A percentile compares a stretch with the other conserved stretches of the same genome.
Conservation (phyloP, 1,140 invertebrate species). For the Drosophila repletoides region DNA sequence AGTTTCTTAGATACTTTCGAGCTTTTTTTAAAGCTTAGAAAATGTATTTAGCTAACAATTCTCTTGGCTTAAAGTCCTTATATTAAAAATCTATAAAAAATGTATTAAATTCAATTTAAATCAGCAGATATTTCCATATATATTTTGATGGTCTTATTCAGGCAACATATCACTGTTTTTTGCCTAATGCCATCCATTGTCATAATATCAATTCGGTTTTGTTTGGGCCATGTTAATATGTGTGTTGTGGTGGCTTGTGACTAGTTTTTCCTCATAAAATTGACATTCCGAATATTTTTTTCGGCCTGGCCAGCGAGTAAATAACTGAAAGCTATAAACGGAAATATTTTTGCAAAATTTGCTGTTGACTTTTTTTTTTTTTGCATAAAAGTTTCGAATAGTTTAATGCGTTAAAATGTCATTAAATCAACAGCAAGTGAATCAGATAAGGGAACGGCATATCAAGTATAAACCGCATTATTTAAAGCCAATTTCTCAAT, state of each 20-base stretch:
- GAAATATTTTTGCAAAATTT: slow-evolving; percentile 25
- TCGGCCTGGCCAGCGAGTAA: slow-evolving; percentile 3
- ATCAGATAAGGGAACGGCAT: slow-evolving; percentile 29
- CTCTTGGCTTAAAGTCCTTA: too few species aligned
- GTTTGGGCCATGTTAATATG: slow-evolving; percentile 39
- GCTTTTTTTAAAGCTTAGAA: too few species aligned
- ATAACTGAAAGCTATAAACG: slow-evolving; percentile 30
- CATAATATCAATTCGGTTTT: slow-evolving; percentile 34
- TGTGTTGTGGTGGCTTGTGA: slow-evolving; percentile 35
- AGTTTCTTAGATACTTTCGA: too few species aligned
- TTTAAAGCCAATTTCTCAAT: slow-evolving; percentile 41
- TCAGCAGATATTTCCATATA: slow-evolving; percentile 1
- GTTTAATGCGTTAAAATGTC: slow-evolving; percentile 48
- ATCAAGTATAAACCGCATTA: slow-evolving; percentile 46
- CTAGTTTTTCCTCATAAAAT: slow-evolving; percentile 21
- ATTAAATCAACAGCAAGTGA: slow-evolving; percentile 33
- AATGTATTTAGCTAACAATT: too few species aligned
- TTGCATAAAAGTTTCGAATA: slow-evolving; percentile 34
- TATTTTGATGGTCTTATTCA: background rate
- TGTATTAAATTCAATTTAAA: background rate
- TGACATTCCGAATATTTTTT: slow-evolving; percentile 18
- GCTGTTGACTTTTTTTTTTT: slow-evolving; percentile 29
- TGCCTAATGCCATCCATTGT: slow-evolving; percentile 39
- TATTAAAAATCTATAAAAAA: too few species aligned
- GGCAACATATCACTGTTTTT: slow-evolving; percentile 8